Percentiles rank a stretch among this genome's conserved stretches.
Conservation (phyloP, 1,140 invertebrate genomes). For the Bombus balteatus region DNA sequence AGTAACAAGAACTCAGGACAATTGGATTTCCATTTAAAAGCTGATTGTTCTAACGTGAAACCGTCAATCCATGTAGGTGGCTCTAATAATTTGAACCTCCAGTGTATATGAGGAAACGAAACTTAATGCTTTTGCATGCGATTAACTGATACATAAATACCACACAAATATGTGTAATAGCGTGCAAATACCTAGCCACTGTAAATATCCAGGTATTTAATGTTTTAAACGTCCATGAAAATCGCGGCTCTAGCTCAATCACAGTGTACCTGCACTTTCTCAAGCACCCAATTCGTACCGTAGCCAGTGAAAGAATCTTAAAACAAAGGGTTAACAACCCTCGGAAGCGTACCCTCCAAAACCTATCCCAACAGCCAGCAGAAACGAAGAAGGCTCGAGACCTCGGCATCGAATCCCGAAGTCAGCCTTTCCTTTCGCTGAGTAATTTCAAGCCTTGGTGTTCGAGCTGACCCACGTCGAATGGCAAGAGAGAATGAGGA, state of each 20-base stretch:
- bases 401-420: not conserved
- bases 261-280: not conserved
- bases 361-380: not conserved
- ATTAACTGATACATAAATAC: no score
- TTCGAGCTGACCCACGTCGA: constrained; percentile 27
- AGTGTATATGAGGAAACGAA: no score
- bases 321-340: constrained; percentile 10
- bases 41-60: no score
- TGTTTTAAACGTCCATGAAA: not conserved
- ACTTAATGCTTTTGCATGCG: no score
- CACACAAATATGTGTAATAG: no score
- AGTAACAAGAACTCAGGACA: no score
- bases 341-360: not conserved
- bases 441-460: not conserved
- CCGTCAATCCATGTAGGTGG: no score
- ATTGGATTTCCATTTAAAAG: no score
- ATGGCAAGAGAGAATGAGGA: not conserved
- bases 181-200: no score
- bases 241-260: not conserved
- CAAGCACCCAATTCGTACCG: not conserved
- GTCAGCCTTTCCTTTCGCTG: not conserved
- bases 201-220: no score
- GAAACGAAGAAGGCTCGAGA: not conserved
- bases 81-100: no score
- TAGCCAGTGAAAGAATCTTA: not conserved